Percentiles rank a stretch among this genome's conserved stretches.
These are phyloP conservation scores for Rhynchophorus ferrugineus DNA, from an alignment of 1,140 invertebrate genomes.

Conservation along the genomic window DNA sequence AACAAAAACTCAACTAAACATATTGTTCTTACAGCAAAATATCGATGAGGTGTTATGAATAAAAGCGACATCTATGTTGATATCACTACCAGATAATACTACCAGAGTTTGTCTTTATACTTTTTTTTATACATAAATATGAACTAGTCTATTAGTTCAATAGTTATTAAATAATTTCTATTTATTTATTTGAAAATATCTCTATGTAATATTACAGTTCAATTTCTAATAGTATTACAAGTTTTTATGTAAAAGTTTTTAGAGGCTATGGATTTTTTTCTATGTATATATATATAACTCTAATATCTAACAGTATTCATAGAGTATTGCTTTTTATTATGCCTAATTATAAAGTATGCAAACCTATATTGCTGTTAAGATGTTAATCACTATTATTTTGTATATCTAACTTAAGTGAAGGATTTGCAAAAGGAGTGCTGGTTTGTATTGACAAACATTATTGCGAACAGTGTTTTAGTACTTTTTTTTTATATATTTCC, in stretches of 20 bases:
- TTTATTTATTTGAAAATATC: conserved; percentile 20
- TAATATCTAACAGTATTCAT: conserved; percentile 2
- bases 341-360: conserved; percentile 30
- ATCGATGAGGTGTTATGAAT: too few relatives aligned
- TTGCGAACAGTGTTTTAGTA: too few relatives aligned
- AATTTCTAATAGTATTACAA: conserved; percentile 1
- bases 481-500: too few relatives aligned
- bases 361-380: conserved; percentile 42
- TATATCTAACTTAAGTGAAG: neutral
- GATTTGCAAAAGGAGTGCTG: neutral
- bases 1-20: too few relatives aligned
- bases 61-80: too few relatives aligned
- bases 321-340: conserved; percentile 34
- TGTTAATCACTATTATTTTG: conserved; percentile 1
- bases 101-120: too few relatives aligned
- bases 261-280: conserved; percentile 16
- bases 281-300: too few relatives aligned
- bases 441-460: too few relatives aligned
- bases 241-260: conserved; percentile 1
- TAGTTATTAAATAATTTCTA: conserved; percentile 11
- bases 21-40: conserved; percentile 19
- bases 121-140: conserved; percentile 8
- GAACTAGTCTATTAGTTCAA: conserved; percentile 3
- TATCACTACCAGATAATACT: too few relatives aligned
- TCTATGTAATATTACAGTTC: conserved; percentile 19